A percentile compares a stretch with the other conserved stretches of the same genome.
Evolutionary conservation across 2,888 invertebrate species (phyloP).

Genomic region (Tinea trinotella): DNA sequence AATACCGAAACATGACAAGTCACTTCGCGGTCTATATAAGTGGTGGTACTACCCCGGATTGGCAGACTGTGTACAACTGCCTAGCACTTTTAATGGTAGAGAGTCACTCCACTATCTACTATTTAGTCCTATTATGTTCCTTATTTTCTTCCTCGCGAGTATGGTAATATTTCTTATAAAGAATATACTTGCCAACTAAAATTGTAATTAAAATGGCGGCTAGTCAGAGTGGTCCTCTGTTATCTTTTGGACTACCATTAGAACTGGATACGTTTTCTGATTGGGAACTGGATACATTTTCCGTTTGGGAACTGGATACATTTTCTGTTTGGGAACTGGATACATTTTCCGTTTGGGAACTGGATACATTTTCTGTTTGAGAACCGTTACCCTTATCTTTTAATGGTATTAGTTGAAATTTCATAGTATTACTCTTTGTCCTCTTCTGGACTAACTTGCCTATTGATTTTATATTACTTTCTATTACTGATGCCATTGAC

Average conservation of each 20-base stretch:
- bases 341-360: conserved; percentile 21
- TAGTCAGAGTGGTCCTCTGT: conserved; percentile 59
- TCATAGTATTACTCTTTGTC: conserved; percentile 71
- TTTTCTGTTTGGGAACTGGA: conserved; percentile 24
- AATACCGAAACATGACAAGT: no score
- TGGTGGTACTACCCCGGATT: no score
- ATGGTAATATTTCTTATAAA: conserved; percentile 40
- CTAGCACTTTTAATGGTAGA: no score
- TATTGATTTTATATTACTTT: conserved; percentile 57
- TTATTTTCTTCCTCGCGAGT: conserved; percentile 25
- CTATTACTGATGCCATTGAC: conserved; percentile 68
- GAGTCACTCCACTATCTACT: no score
- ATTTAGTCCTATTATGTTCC: conserved; percentile 20
- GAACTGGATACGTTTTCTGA: conserved; percentile 25
- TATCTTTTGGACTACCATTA: conserved; percentile 28
- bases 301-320: conserved; percentile 26
- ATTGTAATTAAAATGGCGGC: conserved; percentile 35
- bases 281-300: neutral
- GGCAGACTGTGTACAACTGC: no score
- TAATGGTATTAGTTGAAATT: conserved; percentile 74
- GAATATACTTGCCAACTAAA: conserved; percentile 43
- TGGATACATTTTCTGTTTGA: no score
- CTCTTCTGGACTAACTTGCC: conserved; percentile 76
- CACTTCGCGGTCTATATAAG: no score
- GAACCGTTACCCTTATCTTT: conserved; percentile 29